Percentiles rank a stretch among this genome's conserved stretches.
Evolutionary conservation across 2,888 invertebrate species (phyloP).

Genomic region (Venusia cambrica): DNA sequence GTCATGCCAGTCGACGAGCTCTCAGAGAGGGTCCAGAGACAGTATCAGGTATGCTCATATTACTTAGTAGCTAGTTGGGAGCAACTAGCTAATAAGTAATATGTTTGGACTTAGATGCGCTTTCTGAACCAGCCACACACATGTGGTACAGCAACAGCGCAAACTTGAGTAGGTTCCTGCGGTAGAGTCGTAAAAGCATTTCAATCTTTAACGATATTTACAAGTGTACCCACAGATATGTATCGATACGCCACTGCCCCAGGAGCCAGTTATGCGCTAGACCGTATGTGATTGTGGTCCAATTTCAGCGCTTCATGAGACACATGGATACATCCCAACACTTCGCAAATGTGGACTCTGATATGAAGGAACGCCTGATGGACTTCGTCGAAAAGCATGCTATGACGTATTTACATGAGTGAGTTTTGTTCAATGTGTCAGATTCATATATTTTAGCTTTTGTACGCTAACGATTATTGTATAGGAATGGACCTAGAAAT

Average conservation of each 20-base stretch:
- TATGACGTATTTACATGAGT: constrained; percentile 94
- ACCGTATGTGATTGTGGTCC: too few relatives aligned
- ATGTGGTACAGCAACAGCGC: too few relatives aligned
- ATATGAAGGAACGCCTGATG: constrained; percentile 90
- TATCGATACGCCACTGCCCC: too few relatives aligned
- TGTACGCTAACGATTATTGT: neutral
- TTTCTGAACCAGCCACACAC: too few relatives aligned
- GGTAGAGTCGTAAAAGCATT: too few relatives aligned
- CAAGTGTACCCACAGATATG: too few relatives aligned
- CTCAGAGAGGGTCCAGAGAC: constrained; percentile 94
- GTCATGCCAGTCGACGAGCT: constrained; percentile 89
- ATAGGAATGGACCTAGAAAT: constrained; percentile 1
- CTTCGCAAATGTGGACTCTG: constrained; percentile 84
- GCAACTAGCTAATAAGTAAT: too few relatives aligned
- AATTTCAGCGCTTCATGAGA: constrained; percentile 83
- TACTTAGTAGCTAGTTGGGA: too few relatives aligned
- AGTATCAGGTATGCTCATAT: constrained; percentile 91
- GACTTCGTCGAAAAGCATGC: constrained; percentile 97
- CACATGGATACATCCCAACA: constrained; percentile 84
- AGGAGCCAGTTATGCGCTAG: too few relatives aligned
- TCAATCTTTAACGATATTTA: too few relatives aligned
- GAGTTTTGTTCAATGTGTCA: constrained; percentile 50
- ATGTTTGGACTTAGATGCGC: too few relatives aligned
- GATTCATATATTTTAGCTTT: neutral
- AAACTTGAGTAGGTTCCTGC: too few relatives aligned